These are phyloP conservation scores for Stenichneumon culpator DNA, from an alignment of 2,888 invertebrate species.

Conservation along the genomic window DNA sequence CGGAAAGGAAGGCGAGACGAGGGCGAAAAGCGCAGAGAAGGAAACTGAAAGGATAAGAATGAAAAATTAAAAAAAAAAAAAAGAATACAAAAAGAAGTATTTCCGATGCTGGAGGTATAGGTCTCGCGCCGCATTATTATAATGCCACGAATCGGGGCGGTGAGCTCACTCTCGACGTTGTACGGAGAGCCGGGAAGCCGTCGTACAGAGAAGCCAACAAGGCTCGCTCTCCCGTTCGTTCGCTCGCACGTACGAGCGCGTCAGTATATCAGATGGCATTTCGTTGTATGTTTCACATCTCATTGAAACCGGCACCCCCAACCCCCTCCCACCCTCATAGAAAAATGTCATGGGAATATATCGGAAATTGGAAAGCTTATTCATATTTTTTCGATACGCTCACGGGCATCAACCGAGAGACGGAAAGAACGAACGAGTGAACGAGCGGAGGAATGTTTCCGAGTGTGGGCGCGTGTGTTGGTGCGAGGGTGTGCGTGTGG, in stretches of 20 bases:
- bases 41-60: constrained; percentile 44
- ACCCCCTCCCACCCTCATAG: constrained; percentile 76
- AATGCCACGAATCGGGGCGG: constrained; percentile 50
- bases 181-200: constrained; percentile 8
- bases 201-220: constrained; percentile 45
- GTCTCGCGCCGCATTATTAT: constrained; percentile 63
- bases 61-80: constrained; percentile 26
- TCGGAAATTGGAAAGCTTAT: constrained; percentile 85
- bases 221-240: constrained; percentile 33
- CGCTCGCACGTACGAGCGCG: constrained; percentile 75
- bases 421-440: constrained; percentile 60
- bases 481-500: constrained; percentile 17
- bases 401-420: constrained; percentile 66
- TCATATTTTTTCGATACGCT: constrained; percentile 82
- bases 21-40: constrained; percentile 52
- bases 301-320: constrained; percentile 78
- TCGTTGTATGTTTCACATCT: constrained; percentile 82
- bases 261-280: constrained; percentile 83
- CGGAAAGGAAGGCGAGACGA: constrained; percentile 29
- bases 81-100: constrained; percentile 39
- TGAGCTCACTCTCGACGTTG: constrained; percentile 15
- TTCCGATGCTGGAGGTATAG: constrained; percentile 53
- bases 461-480: not conserved
- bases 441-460: constrained; percentile 47
- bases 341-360: constrained; percentile 84